Conservation (phyloP, 2,797 vertebrate species). For the Sphenodon punctatus region DNA sequence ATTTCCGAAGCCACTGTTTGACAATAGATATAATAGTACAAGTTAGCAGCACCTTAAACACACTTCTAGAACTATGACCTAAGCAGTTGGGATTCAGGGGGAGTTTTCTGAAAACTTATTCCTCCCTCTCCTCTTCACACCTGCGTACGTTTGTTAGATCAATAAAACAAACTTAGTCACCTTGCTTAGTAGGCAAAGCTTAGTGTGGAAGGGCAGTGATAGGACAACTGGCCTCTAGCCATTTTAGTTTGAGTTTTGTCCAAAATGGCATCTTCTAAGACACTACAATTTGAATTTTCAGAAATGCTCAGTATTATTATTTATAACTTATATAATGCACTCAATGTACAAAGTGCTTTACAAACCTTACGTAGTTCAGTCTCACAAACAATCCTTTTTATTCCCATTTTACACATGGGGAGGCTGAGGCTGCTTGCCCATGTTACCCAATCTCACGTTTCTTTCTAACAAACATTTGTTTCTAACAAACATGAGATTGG, state of each 20-base stretch:
- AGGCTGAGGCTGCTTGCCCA: no score
- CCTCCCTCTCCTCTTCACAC: neutral
- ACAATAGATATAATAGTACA: constrained; percentile 1
- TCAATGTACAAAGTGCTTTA: no score
- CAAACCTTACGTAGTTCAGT: no score
- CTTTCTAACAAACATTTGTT: no score
- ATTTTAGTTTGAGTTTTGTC: neutral
- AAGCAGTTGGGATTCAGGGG: neutral
- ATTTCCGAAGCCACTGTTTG: constrained; percentile 40
- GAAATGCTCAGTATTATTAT: neutral
- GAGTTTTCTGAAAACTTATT: neutral
- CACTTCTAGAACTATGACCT: neutral
- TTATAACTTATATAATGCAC: no score
- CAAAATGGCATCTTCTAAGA: neutral
- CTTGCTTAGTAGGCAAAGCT: neutral
- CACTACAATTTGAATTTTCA: neutral
- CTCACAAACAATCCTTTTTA: no score
- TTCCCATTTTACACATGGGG: no score
- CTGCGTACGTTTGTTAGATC: neutral
- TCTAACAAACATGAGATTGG: no score
- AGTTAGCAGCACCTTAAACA: constrained; percentile 19
- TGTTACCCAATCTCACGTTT: no score
- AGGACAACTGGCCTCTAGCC: neutral
- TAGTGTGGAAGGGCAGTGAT: neutral
- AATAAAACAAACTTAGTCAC: neutral